phyloP scores from a whole-genome alignment of 37 sponge, comb jelly and placozoan genomes.

The Halichondria panicea region DNA sequence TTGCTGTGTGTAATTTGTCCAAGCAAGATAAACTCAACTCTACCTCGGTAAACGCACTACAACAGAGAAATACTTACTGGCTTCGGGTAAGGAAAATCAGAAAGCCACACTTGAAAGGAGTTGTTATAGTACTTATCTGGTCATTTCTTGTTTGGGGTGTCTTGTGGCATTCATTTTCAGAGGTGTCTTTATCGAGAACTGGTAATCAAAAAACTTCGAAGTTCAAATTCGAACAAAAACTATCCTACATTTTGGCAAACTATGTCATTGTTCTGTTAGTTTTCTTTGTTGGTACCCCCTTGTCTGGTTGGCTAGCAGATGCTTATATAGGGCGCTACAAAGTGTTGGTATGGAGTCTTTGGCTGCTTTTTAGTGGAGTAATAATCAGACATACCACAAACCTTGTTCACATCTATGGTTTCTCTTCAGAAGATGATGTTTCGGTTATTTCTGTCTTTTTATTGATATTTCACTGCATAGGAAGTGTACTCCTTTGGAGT shows the following conservation, averaged over 20 bases:
- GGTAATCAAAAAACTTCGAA: too few relatives aligned
- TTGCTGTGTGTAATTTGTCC: too few relatives aligned
- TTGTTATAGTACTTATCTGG: background rate
- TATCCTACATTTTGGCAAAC: too few relatives aligned
- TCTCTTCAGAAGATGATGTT: background rate
- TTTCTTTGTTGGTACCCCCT: background rate
- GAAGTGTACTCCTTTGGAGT: background rate
- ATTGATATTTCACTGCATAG: background rate
- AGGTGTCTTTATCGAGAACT: too few relatives aligned
- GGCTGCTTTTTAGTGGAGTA: background rate
- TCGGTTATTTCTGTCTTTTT: background rate
- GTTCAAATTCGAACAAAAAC: too few relatives aligned
- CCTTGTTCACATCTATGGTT: background rate
- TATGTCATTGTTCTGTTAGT: background rate
- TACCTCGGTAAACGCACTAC: too few relatives aligned
- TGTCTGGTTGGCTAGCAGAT: slow-evolving; percentile 1
- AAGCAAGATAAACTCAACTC: too few relatives aligned
- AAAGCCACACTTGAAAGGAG: background rate
- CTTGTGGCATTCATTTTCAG: too few relatives aligned
- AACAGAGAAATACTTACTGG: too few relatives aligned
- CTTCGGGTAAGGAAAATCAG: background rate
- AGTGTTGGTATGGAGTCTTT: background rate
- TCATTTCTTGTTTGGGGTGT: background rate
- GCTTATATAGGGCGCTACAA: background rate
- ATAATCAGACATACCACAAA: background rate